phyloP scores from a whole-genome alignment of 2,888 invertebrate genomes.

The Orthosia gracilis region DNA sequence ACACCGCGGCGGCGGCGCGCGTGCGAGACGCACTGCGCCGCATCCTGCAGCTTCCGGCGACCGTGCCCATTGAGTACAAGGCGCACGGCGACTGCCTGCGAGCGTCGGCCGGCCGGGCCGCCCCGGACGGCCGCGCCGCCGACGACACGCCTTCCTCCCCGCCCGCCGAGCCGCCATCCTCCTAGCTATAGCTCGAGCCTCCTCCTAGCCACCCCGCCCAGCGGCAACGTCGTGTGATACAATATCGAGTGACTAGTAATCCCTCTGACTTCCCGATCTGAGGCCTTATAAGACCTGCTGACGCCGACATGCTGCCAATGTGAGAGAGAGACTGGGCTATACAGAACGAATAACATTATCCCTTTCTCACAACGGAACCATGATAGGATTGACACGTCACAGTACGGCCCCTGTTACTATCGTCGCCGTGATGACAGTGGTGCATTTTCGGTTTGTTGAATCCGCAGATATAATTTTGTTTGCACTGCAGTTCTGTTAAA shows the following conservation, averaged over 20 bases:
- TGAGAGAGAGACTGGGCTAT: background rate
- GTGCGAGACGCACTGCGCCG: slow-evolving; percentile 98
- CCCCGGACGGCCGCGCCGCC: slow-evolving; percentile 47
- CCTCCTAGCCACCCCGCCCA: slow-evolving; percentile 3
- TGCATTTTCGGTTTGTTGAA: slow-evolving; percentile 35
- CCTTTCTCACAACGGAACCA: background rate
- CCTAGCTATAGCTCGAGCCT: slow-evolving; percentile 27
- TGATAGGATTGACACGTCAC: background rate
- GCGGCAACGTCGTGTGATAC: slow-evolving; percentile 44
- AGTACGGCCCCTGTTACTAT: slow-evolving; percentile 6
- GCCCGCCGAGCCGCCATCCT: slow-evolving; percentile 42
- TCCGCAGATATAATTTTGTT: slow-evolving; percentile 41
- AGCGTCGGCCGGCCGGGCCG: slow-evolving; percentile 74
- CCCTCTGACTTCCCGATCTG: slow-evolving; percentile 40
- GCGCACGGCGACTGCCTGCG: slow-evolving; percentile 85
- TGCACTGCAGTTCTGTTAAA: slow-evolving; percentile 30
- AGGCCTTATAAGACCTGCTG: background rate
- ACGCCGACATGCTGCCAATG: background rate
- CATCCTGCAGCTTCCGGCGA: slow-evolving; percentile 98
- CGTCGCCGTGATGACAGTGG: slow-evolving; percentile 37
- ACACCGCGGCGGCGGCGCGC: slow-evolving; percentile 96
- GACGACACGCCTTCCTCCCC: too few relatives aligned
- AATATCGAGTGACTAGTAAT: slow-evolving; percentile 42
- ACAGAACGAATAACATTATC: background rate
- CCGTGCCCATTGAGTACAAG: slow-evolving; percentile 98